A percentile compares a stretch with the other conserved stretches of the same genome.
phyloP scores from a whole-genome alignment of 1,140 invertebrate genomes.

The Polypedilum pembai region DNA sequence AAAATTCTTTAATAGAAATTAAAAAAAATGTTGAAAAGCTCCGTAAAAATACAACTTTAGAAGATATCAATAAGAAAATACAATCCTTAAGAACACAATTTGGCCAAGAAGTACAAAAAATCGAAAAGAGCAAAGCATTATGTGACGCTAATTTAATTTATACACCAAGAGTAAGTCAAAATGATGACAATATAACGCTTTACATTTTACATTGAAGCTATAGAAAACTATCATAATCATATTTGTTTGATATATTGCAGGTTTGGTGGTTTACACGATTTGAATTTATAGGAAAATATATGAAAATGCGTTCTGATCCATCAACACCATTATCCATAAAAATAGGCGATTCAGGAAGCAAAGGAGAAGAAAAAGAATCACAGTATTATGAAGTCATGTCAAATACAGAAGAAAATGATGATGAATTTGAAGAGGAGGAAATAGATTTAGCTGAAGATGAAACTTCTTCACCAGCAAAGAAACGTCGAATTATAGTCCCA shows the following conservation, averaged over 20 bases:
- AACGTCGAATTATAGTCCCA: neutral
- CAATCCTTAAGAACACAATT: neutral
- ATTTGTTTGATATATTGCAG: too few relatives aligned
- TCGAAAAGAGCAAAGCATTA: neutral
- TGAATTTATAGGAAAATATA: neutral
- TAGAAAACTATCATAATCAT: too few relatives aligned
- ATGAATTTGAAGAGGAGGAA: neutral
- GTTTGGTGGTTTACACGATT: neutral
- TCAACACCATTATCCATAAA: neutral
- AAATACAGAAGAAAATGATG: neutral
- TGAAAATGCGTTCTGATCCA: neutral
- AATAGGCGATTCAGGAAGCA: neutral
- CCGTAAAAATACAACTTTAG: neutral
- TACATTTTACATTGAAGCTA: too few relatives aligned
- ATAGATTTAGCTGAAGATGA: neutral
- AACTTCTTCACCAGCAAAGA: neutral
- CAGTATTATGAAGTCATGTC: neutral
- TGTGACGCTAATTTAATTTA: neutral
- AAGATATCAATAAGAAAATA: neutral
- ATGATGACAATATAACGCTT: too few relatives aligned
- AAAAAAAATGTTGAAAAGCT: neutral
- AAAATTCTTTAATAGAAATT: neutral
- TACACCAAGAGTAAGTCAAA: neutral
- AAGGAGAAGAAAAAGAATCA: neutral
- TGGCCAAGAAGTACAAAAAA: slow-evolving; percentile 1